Evolutionary conservation across 2,113 vertebrate genomes (phyloP), one percentile per base, ranked within the genome.

Genomic region (Nestor notabilis): DNA sequence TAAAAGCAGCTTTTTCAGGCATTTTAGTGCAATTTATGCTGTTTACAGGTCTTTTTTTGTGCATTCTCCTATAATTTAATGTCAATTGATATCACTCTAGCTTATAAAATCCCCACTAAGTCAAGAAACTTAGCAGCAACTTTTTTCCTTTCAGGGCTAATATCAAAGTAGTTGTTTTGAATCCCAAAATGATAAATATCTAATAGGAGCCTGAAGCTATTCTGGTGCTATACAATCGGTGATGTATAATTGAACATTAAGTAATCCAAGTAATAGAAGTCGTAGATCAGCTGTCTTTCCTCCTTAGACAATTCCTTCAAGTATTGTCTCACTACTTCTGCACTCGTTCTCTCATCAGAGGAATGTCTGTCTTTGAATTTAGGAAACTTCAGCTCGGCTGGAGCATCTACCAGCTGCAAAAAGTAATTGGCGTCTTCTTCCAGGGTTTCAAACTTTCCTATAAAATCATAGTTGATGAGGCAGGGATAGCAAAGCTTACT

Each of bases 211-310:
- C 91, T 79, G 91, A 95, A 97, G 91, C 63, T 85, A 78, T 71
- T 79, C 61, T 89, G 55, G 72, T 91, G 89, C 87, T 98, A 97
- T 90, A 96, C 84, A 96, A 90, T 29, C 60, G 98, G 97, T 93
- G 95, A 93, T 53, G 98, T 98, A 78, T 99, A 99, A 97, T 98
- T 98, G 97, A 99, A 99, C 98, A 98, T 98, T 96, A 98, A 97
- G 91, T 98, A 98, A 97, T 99, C 98, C 93, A 98, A 93, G 75
- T 97, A 97, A 95, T 98, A 98, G 87, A 99, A 98, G 47, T 98
- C 77, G 8, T 98, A 98, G 92, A 96, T 96, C 87, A 97, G 72
- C 63, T 98, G 97, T 75, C 96, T 98, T 68, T 98, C 97, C 37
- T 87, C 93, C 75, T 83, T 63, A 46, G 98, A 97, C 50, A 99